Percentiles rank a stretch among this genome's conserved stretches.
Evolutionary conservation across 2,888 invertebrate genomes (phyloP).

Genomic region (Plusia festucae): DNA sequence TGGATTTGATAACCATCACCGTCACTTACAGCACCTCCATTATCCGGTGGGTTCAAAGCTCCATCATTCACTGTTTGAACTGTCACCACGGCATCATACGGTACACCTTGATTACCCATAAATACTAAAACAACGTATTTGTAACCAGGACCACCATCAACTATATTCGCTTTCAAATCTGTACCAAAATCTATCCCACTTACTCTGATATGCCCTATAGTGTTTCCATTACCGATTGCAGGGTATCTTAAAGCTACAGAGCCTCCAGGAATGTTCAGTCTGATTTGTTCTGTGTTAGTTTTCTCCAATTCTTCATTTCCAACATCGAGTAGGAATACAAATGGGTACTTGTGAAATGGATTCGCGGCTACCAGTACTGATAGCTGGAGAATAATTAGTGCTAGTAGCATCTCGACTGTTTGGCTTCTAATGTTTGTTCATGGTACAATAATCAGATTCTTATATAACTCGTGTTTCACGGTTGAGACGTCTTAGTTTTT

Average conservation of each 20-base stretch:
- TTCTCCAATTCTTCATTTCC: constrained; percentile 85
- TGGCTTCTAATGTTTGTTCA: constrained; percentile 70
- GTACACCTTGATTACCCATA: constrained; percentile 75
- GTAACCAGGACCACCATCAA: constrained; percentile 84
- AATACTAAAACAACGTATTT: constrained; percentile 82
- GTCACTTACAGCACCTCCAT: constrained; percentile 43
- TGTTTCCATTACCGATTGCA: constrained; percentile 76
- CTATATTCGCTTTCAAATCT: constrained; percentile 80
- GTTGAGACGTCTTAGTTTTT: constrained; percentile 78
- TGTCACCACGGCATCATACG: constrained; percentile 81
- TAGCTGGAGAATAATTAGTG: constrained; percentile 65
- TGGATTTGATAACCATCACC: constrained; percentile 45
- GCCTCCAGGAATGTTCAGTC: constrained; percentile 81
- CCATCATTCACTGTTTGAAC: constrained; percentile 72
- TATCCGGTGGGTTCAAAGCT: constrained; percentile 32
- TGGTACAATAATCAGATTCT: constrained; percentile 78
- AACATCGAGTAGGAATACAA: constrained; percentile 81
- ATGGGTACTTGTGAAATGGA: constrained; percentile 84
- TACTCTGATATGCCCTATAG: constrained; percentile 82
- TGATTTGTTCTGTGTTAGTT: constrained; percentile 79
- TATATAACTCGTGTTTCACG: constrained; percentile 83
- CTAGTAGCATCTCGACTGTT: constrained; percentile 76
- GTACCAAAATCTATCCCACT: constrained; percentile 84
- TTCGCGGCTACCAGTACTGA: constrained; percentile 67
- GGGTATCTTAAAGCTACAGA: constrained; percentile 82